Evolutionary conservation across 2,888 invertebrate species (phyloP), one percentile per base, ranked within the genome.

Genomic region (Parapristionchus giblindavisi): DNA sequence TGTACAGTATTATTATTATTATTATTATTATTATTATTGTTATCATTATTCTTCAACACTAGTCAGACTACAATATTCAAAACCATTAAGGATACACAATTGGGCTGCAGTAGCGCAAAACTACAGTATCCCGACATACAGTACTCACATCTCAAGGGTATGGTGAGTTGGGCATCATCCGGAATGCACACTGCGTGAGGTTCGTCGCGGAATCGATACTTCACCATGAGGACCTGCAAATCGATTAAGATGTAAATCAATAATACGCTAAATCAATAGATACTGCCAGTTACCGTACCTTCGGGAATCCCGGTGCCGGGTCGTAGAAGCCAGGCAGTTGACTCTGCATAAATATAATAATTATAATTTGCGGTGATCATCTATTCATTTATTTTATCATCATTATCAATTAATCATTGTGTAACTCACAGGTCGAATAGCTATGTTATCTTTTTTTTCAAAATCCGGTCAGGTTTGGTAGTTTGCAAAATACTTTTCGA

Each of bases 251-350:
- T 32, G 66, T 17, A 17, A 36, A 70, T 2, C 56, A 48, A 8
- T 34, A 36, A 74, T 21, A 43, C 61, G 43, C 63, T 61, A 38
- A 43, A 65, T 63, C 71, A 63, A 71, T 27, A 48, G 54, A 38
- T 38, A 40, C 51, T 21, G 51, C 52, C n/a, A 52, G 52, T 6
- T 52, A 24, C 52, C 54, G 90, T 85, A 92, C 92, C 89, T 98
- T 98, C 40, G 94, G 93, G 84, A 97, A 96, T 0, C 96, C 95
- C 11, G 89, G 87, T 81, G 95, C 94, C 0, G 96, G 95, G 89
- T 99, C 98, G 89, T 93, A 98, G 90, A 98, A 98, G 40, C 98
- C 98, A 17, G 97, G 94, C 79, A 98, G 89, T 88, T 95, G 94
- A 88, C 94, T 93, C 96, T 97, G 90, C 36, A 91, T 80, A 77